Base-by-base conservation (phyloP, 2,888 invertebrate genomes). In the Ptilodon capucinus region DNA sequence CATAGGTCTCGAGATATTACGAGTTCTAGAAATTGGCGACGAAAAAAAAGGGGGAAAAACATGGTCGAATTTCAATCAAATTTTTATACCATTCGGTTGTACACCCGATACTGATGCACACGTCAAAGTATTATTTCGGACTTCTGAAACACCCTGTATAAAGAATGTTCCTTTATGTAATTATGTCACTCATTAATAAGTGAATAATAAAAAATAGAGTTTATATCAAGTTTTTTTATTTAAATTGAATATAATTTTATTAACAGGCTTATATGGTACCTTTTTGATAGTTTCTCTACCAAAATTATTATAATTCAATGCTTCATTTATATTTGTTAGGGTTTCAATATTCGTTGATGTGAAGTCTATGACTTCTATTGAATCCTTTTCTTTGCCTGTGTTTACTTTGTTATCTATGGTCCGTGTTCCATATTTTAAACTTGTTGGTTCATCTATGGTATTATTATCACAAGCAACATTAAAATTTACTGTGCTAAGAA, bases 241-340 rank as follows among this genome's bases (percentile, higher is more conserved):
- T 17, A 79, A 19, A 68, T 74, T 76, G 74, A 89, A 89, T 42
- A 74, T 68, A 35, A 91, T 90, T 58, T 64, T 84, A 74, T 90
- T 91, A 0, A 84, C 40, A 28, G 84, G 76, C 57, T 86, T 90
- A 0, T 60, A 40, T 0, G 77, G 70, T 1, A 90, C 47, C 55
- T 70, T 68, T 44, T 57, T 80, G 1, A 91, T 71, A 4, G 72
- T 38, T 68, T 88, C 87, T 40, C 74, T 75, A 2, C 88, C 87
- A 68, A 88, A 86, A 11, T 75, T 82, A 48, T 82, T 72, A 42
- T 84, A 86, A 63, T 86, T 90, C 2, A 90, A 62, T 14, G 60
- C 62, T 46, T 86, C 84, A 63, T 88, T 79, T 1, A 90, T 80
- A 58, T 89, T 88, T 4, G 84, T 81, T 1, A 89, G 13, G 0